These are phyloP conservation scores for Lepidonotus clava DNA, from an alignment of 2,888 invertebrate species.

Conservation along the genomic window DNA sequence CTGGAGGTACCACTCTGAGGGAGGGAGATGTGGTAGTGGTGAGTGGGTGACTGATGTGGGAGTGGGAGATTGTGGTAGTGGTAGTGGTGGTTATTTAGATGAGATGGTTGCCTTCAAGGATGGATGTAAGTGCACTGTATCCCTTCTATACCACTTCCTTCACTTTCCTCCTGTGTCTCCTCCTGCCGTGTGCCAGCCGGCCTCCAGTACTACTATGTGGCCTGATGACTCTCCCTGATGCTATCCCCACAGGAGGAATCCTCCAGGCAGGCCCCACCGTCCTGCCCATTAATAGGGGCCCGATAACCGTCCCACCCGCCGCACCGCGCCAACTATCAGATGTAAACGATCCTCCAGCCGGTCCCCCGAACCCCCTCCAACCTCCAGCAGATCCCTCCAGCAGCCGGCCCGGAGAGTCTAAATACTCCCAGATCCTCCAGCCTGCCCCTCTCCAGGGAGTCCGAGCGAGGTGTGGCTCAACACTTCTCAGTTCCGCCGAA, in stretches of 20 bases:
- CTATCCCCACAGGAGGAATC: background rate
- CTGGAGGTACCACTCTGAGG: no score
- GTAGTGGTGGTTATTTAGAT: no score
- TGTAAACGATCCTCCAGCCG: slow-evolving; percentile 34
- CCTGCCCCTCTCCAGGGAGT: background rate
- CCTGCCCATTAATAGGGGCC: slow-evolving; percentile 35
- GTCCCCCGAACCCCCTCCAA: background rate
- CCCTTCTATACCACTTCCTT: no score
- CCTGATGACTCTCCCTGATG: background rate
- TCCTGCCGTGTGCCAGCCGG: background rate
- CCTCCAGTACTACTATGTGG: background rate
- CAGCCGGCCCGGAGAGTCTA: background rate
- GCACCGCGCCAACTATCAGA: slow-evolving; percentile 15
- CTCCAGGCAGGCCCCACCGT: background rate
- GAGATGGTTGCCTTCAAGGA: no score
- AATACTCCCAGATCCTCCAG: background rate
- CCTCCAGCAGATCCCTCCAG: background rate
- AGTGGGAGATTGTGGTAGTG: no score
- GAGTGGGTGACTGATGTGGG: no score
- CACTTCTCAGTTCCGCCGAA: no score
- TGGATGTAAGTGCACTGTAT: no score
- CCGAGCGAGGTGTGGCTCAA: slow-evolving; percentile 18
- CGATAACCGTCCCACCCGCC: background rate
- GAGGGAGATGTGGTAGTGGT: no score
- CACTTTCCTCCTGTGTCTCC: background rate